Conservation (phyloP, 2,888 invertebrate species). For the Macaria liturata region DNA sequence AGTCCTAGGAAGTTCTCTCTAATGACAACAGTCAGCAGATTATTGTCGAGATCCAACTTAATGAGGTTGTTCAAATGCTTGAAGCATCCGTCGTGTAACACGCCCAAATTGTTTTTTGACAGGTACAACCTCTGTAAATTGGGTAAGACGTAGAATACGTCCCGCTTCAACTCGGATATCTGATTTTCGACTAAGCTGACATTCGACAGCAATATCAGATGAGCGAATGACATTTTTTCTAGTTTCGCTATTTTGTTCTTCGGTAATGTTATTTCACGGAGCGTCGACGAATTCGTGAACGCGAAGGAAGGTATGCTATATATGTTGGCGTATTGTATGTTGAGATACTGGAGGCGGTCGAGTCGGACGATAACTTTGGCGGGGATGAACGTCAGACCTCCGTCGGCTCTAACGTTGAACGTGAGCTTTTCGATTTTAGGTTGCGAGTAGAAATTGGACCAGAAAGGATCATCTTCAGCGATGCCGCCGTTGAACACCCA, state of each 20-base stretch:
- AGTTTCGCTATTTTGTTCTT: slow-evolving; percentile 88
- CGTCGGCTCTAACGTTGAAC: slow-evolving; percentile 87
- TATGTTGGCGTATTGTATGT: slow-evolving; percentile 89
- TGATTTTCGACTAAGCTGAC: slow-evolving; percentile 90
- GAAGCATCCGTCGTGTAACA: slow-evolving; percentile 93
- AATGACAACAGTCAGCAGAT: slow-evolving; percentile 88
- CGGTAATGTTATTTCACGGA: slow-evolving; percentile 87
- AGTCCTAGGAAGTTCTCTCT: slow-evolving; percentile 91
- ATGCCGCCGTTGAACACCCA: slow-evolving; percentile 88
- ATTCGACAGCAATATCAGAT: slow-evolving; percentile 87
- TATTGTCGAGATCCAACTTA: slow-evolving; percentile 91
- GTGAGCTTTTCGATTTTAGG: slow-evolving; percentile 87
- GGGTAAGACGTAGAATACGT: slow-evolving; percentile 90
- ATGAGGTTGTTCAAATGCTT: slow-evolving; percentile 88
- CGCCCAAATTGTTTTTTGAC: slow-evolving; percentile 92
- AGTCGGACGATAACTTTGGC: slow-evolving; percentile 87
- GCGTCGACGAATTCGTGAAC: slow-evolving; percentile 88
- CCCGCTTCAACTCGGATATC: slow-evolving; percentile 88
- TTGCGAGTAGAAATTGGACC: slow-evolving; percentile 90
- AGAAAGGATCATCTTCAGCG: slow-evolving; percentile 88
- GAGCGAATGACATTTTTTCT: slow-evolving; percentile 88
- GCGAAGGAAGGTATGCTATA: slow-evolving; percentile 88
- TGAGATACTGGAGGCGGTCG: slow-evolving; percentile 86
- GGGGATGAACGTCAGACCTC: slow-evolving; percentile 88
- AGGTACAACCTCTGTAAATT: slow-evolving; percentile 89